These are phyloP conservation scores for Papilio machaon DNA, from an alignment of 1,140 invertebrate genomes.

Conservation along the genomic window DNA sequence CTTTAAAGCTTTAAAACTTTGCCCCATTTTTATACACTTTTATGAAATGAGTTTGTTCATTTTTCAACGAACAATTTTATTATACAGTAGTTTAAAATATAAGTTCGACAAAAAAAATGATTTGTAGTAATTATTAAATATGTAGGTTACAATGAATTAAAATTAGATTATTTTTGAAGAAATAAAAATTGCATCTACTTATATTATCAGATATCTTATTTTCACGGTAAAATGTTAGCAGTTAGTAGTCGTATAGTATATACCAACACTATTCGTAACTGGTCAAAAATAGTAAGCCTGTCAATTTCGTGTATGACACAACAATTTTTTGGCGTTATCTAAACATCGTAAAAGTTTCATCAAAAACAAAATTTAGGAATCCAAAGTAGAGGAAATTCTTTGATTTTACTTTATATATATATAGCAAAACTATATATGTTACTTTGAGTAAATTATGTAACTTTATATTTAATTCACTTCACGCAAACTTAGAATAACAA, in stretches of 20 bases:
- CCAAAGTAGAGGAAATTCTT: too few species aligned
- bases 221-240: not conserved
- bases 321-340: too few species aligned
- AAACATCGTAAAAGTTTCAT: too few species aligned
- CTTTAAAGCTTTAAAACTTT: not conserved
- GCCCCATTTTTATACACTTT: not conserved
- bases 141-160: not conserved
- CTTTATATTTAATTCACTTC: constrained; percentile 1
- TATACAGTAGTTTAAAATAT: not conserved
- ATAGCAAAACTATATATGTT: not conserved
- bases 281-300: too few species aligned
- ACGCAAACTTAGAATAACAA: constrained; percentile 35
- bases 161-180: not conserved
- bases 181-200: not conserved
- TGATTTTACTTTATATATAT: too few species aligned
- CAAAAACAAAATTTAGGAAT: too few species aligned
- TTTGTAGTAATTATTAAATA: not conserved
- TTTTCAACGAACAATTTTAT: not conserved
- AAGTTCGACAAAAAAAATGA: constrained; percentile 3
- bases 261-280: too few species aligned
- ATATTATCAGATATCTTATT: not conserved
- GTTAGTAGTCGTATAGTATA: too few species aligned
- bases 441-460: not conserved
- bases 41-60: not conserved
- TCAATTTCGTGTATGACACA: too few species aligned